Evolutionary conservation across 2,888 invertebrate species (phyloP), one percentile per base, ranked within the genome.

Genomic region (Halocaridina rubra): DNA sequence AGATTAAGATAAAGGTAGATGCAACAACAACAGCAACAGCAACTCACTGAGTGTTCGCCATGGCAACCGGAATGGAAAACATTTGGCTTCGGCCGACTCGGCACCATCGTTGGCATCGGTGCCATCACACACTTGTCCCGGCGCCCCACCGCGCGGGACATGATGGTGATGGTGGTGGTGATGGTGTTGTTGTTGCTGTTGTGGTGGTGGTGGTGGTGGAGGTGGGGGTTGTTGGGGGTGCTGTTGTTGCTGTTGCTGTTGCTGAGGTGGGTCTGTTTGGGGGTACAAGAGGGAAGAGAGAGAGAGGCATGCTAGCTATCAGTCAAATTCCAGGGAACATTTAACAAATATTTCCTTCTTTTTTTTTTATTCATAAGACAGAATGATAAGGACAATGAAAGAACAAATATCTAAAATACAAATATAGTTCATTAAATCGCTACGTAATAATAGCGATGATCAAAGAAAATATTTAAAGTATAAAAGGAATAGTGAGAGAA

Each of bases 251-350:
- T 46, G 46, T 46, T 46, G 46, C 16, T 46, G 46, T 46, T 46
- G 46, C 16, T 46, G 46, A n/a, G n/a, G n/a, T n/a, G n/a, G n/a
- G 46, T 46, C 46, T 46, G 46, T 46, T 46, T 16, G 46, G 46
- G 46, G 46, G 46, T 32, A 74, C 33, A 74, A 39, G 39, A 46
- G 39, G 74, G 46, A 39, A 46, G 74, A 46, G 71, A 71, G 71
- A 71, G 71, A 71, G 71, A 71, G 71, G 33, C 32, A 71, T 30
- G 33, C 32, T 19, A 19, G 33, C n/a, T n/a, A n/a, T n/a, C n/a
- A n/a, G n/a, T n/a, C n/a, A n/a, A n/a, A n/a, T n/a, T n/a, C n/a
- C n/a, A n/a, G n/a, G n/a, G n/a, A n/a, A n/a, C n/a, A n/a, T n/a
- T n/a, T n/a, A n/a, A n/a, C n/a, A n/a, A n/a, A n/a, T n/a, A n/a